Conservation (phyloP, 2,113 vertebrate genomes). For the Lutjanus erythropterus region DNA sequence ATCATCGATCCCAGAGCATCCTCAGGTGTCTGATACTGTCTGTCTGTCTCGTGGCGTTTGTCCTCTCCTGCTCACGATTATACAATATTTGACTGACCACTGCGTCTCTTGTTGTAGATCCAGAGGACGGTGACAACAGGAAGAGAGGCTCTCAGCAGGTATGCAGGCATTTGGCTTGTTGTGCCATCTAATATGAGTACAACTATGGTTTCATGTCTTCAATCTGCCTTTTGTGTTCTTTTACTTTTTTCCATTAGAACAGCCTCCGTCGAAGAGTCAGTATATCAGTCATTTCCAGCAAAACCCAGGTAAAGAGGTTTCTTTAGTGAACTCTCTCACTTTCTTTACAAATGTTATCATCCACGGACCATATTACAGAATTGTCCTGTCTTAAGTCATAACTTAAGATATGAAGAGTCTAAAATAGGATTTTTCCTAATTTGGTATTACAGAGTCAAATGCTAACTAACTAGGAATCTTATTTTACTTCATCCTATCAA, state of each 20-base stretch:
- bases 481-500: too few species aligned
- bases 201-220: not conserved
- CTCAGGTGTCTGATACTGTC: constrained; percentile 39
- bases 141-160: constrained; percentile 81
- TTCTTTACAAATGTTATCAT: not conserved
- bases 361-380: too few species aligned
- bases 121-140: constrained; percentile 78
- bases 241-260: constrained; percentile 61
- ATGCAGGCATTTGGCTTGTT: not conserved
- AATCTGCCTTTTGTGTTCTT: not conserved
- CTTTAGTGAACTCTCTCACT: not conserved
- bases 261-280: constrained; percentile 84
- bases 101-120: constrained; percentile 73
- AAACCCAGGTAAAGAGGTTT: constrained; percentile 69
- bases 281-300: constrained; percentile 83
- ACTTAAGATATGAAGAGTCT: too few species aligned
- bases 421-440: too few species aligned
- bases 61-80: not conserved
- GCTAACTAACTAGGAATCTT: too few species aligned
- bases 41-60: not conserved
- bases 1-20: constrained; percentile 72
- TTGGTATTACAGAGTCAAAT: too few species aligned
- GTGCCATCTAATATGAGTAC: not conserved
- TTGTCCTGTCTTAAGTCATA: too few species aligned
- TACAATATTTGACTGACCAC: constrained; percentile 3